These are phyloP conservation scores for Holcopasites calliopsidis DNA, from an alignment of 1,140 invertebrate genomes.

Conservation along the genomic window DNA sequence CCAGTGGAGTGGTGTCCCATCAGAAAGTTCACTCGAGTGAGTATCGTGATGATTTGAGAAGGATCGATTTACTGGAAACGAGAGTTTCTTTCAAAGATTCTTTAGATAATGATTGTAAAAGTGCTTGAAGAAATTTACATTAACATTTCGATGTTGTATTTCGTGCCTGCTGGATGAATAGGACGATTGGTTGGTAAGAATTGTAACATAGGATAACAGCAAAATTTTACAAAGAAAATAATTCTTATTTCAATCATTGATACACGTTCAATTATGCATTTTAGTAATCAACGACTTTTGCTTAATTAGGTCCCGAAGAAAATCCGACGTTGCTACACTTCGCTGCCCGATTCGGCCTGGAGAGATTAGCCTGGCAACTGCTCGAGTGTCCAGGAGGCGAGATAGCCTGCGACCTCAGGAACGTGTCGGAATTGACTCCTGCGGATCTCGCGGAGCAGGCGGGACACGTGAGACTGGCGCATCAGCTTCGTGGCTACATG, in stretches of 20 bases:
- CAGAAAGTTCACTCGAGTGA: constrained; percentile 76
- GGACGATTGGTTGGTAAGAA: constrained; percentile 31
- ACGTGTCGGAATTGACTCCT: constrained; percentile 88
- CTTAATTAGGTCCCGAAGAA: constrained; percentile 86
- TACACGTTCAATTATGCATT: too few species aligned
- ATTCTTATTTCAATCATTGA: too few species aligned
- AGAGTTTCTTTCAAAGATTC: too few species aligned
- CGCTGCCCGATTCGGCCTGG: constrained; percentile 90
- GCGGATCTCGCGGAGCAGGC: constrained; percentile 88
- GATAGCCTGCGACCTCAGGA: constrained; percentile 88
- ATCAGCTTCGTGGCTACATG: constrained; percentile 87
- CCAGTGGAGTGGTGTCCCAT: constrained; percentile 64
- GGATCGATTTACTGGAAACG: not conserved
- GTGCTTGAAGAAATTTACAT: too few species aligned
- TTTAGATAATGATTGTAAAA: too few species aligned
- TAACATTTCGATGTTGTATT: not conserved
- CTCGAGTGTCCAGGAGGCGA: constrained; percentile 91
- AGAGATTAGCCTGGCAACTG: constrained; percentile 89
- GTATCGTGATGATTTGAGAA: constrained; percentile 9
- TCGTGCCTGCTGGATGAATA: not conserved
- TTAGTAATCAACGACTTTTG: too few species aligned
- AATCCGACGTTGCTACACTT: constrained; percentile 94
- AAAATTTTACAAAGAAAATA: too few species aligned
- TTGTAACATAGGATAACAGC: not conserved
- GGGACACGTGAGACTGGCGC: constrained; percentile 85